Base-by-base conservation (phyloP, 2,113 vertebrate genomes). In the Mionectes macconnelli region DNA sequence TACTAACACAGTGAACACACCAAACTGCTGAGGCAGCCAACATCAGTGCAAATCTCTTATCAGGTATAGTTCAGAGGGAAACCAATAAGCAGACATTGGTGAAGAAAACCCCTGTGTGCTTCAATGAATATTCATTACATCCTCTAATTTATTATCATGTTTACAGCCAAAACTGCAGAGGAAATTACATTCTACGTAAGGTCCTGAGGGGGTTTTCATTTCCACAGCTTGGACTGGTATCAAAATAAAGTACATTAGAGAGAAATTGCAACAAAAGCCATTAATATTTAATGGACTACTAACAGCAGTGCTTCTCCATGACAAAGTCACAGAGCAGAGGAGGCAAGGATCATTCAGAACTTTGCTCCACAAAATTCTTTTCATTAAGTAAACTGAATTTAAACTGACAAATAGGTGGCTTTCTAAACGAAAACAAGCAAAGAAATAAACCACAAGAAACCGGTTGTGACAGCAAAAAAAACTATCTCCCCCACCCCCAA, bases 221-320 rank as follows among this genome's bases (percentile, higher is more conserved):
- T 97, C 87, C 84, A 81, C 87, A 89, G 75, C 72, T 97, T 97
- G 97, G 97, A 95, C 49, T 53, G 56, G 57, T 82, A 96, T 85
- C 97, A 97, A 97, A 97, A 97, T 91, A 98, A 97, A 98, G 95
- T 87, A 94, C 89, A 96, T 98, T 96, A 97, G 86, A 95, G 49
- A 97, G 81, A 94, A 94, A 97, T 82, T 94, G 77, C 90, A 93
- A 79, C 6, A 37, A 84, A 11, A 39, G 55, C 68, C 59, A 42
- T 98, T 97, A 97, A 97, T 97, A 97, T 96, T 98, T 98, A 97
- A 98, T 75, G 55, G 80, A 59, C 89, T 96, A 37, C 67, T 94
- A 96, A 96, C 84, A 91, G 50, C 87, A 75, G 70, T 84, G 55
- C 44, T 94, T 95, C 44, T 59, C 96, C 78, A 64, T 8, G 77